Evolutionary conservation across 1,140 invertebrate genomes (phyloP).

Genomic region (Riptortus pedestris): DNA sequence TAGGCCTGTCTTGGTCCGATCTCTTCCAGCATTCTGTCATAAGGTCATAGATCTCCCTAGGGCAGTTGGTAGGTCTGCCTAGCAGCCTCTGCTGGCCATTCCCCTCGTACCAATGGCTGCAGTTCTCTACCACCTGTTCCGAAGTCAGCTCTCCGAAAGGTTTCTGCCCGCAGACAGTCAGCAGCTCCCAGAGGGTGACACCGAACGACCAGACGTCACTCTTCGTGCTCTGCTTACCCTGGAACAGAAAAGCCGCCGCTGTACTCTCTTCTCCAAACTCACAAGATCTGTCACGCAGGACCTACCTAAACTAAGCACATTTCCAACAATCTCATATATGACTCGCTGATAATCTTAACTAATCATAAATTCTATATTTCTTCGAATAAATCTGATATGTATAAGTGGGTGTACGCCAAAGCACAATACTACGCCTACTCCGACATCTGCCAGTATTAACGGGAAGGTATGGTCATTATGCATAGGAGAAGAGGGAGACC

Average conservation of each 20-base stretch:
- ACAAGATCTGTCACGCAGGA: too few relatives aligned
- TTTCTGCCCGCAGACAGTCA: slow-evolving; percentile 56
- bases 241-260: slow-evolving; percentile 30
- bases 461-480: too few relatives aligned
- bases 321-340: too few relatives aligned
- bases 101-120: slow-evolving; percentile 52
- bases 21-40: slow-evolving; percentile 68
- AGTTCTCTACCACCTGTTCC: slow-evolving; percentile 66
- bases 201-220: slow-evolving; percentile 73
- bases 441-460: too few relatives aligned
- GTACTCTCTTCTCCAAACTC: too few relatives aligned
- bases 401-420: too few relatives aligned
- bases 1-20: slow-evolving; percentile 51
- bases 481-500: too few relatives aligned
- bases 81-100: slow-evolving; percentile 39
- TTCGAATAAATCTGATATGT: too few relatives aligned
- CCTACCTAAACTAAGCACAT: too few relatives aligned
- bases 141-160: slow-evolving; percentile 63
- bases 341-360: too few relatives aligned
- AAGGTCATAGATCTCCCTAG: slow-evolving; percentile 58
- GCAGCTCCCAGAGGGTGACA: slow-evolving; percentile 68
- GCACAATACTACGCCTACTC: too few relatives aligned
- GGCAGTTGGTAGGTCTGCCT: slow-evolving; percentile 47
- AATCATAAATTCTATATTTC: too few relatives aligned
- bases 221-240: slow-evolving; percentile 59